phyloP scores from a whole-genome alignment of 2,888 invertebrate genomes.

The Hemaris fuciformis region DNA sequence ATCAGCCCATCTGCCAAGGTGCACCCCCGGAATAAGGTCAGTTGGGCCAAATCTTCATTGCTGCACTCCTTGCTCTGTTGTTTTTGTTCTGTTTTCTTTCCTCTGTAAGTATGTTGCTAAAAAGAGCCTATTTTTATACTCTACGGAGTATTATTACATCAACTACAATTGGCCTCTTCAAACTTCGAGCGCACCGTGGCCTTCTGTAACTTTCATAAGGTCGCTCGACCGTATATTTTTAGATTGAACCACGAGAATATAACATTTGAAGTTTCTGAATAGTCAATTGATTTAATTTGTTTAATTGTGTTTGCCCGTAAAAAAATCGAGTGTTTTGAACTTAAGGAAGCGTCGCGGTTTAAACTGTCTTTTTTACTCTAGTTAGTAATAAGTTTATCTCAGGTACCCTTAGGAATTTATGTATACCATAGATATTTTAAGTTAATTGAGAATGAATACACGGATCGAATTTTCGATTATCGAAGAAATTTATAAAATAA shows the following conservation, averaged over 20 bases:
- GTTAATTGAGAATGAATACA: too few species aligned
- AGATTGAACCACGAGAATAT: background rate
- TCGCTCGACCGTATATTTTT: background rate
- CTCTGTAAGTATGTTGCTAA: background rate
- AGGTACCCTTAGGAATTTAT: too few species aligned
- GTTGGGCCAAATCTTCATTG: background rate
- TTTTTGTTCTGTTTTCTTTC: background rate
- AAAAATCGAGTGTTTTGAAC: background rate
- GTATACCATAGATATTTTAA: too few species aligned
- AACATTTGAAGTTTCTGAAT: background rate
- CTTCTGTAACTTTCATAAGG: background rate
- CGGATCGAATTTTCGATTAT: too few species aligned
- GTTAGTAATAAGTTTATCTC: background rate
- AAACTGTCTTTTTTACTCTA: background rate
- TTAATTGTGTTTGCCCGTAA: background rate
- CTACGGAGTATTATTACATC: background rate
- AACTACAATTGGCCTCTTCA: background rate
- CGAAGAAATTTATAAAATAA: too few species aligned
- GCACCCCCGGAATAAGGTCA: background rate
- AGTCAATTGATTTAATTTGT: background rate
- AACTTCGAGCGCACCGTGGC: background rate
- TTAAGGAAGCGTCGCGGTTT: background rate
- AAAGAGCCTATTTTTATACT: background rate
- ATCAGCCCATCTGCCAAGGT: background rate
- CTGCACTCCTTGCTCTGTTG: background rate